Conservation (phyloP, 2,797 vertebrate species). For the Orestias chungarensis region DNA sequence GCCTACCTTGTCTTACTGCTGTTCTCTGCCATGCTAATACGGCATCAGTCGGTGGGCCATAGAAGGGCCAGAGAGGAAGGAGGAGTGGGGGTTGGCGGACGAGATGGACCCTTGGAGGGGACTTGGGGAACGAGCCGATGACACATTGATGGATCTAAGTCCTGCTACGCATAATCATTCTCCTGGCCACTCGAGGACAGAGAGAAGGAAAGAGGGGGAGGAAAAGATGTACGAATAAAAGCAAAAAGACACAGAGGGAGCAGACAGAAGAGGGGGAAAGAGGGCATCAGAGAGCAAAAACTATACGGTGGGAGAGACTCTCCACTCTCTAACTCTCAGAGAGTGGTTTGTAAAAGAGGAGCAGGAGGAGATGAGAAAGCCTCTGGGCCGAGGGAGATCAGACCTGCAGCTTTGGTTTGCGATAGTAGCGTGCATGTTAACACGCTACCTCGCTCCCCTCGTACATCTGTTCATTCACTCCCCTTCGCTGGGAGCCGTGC, state of each 20-base stretch:
- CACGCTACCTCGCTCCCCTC: constrained; percentile 32
- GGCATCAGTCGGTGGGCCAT: constrained; percentile 25
- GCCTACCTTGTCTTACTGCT: constrained; percentile 15
- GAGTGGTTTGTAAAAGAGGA: constrained; percentile 17
- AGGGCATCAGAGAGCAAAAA: constrained; percentile 44
- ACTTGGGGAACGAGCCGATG: constrained; percentile 63
- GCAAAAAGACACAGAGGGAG: constrained; percentile 34
- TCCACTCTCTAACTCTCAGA: neutral
- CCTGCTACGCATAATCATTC: constrained; percentile 73
- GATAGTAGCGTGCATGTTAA: constrained; percentile 48
- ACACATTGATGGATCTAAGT: constrained; percentile 77
- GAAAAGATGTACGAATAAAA: constrained; percentile 17
- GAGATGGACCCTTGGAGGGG: constrained; percentile 31
- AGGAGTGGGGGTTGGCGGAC: neutral
- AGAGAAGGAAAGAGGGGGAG: constrained; percentile 36
- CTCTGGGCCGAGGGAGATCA: constrained; percentile 37
- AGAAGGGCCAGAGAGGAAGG: constrained; percentile 15
- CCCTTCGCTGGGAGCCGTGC: constrained; percentile 37
- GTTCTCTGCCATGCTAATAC: constrained; percentile 50
- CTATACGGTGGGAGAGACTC: constrained; percentile 20
- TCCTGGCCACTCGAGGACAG: constrained; percentile 66
- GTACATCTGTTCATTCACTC: constrained; percentile 63
- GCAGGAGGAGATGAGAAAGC: constrained; percentile 28
- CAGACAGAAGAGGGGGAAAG: constrained; percentile 18
- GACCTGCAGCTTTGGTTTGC: constrained; percentile 50